Evolutionary conservation across 2,797 vertebrate species (phyloP).

Genomic region (Hipposideros larvatus): DNA sequence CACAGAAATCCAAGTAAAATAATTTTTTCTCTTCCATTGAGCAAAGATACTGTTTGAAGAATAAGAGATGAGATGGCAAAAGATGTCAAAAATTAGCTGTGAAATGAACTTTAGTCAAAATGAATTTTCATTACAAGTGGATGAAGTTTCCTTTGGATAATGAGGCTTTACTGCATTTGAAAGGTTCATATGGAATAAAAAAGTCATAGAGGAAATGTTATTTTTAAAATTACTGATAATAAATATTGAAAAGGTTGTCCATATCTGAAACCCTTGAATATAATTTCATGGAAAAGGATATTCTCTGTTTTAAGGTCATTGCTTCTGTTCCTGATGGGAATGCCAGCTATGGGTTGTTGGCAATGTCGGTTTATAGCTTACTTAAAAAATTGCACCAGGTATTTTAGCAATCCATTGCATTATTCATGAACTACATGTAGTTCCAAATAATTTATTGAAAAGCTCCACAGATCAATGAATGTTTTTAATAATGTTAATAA

Average conservation of each 20-base stretch:
- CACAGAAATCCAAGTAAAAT: conserved; percentile 43
- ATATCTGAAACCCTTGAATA: not conserved
- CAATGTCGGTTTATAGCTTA: not conserved
- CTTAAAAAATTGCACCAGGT: not conserved
- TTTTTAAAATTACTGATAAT: conserved; percentile 26
- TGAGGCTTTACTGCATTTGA: conserved; percentile 5
- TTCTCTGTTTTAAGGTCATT: not conserved
- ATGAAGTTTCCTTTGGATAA: conserved; percentile 28
- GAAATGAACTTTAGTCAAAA: conserved; percentile 46
- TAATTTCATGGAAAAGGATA: not conserved
- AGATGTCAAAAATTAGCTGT: conserved; percentile 32
- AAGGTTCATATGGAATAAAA: not conserved
- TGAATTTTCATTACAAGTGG: conserved; percentile 53
- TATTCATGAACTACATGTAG: conserved; percentile 9
- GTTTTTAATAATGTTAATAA: conserved; percentile 9
- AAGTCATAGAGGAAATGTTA: not conserved
- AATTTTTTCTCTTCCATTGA: conserved; percentile 7
- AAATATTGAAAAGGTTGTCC: not conserved
- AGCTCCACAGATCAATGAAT: not conserved
- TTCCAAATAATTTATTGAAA: not conserved
- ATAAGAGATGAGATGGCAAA: conserved; percentile 45
- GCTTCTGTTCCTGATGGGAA: not conserved
- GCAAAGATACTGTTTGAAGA: not conserved
- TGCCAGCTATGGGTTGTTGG: not conserved
- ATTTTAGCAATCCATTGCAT: not conserved